Base-by-base conservation (phyloP, 2,888 invertebrate genomes). In the Yponomeuta plumbellus region DNA sequence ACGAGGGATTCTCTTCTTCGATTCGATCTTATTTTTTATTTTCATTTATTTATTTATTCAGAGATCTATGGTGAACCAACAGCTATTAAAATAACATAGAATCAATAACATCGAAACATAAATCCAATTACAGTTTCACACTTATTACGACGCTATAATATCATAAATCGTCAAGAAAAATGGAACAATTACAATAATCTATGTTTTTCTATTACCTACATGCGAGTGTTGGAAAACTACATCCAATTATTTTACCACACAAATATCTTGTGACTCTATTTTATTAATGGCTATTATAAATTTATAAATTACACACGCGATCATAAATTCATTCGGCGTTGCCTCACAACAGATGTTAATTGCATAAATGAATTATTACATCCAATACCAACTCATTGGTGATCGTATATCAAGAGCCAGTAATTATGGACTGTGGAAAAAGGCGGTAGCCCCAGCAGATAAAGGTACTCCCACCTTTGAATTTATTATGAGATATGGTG, bases 331-430 rank as follows among this genome's bases (percentile, higher is more conserved):
- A 13, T 17, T 52, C 17, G 44, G 17, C 17, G 17, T 13, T 52
- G 13, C 44, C 44, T 17, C 44, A 52, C 44, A 52, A 52, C 44
- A 52, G 13, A 52, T 52, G 44, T 52, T 52, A 52, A 52, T 52
- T 52, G 44, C 44, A 52, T 52, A 52, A 52, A 52, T 52, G 44
- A 52, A 52, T 52, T 52, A 52, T 52, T 52, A 52, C 44, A 52
- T 52, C 17, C 44, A 52, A 52, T 52, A 52, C 44, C 44, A 52
- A 17, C 44, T 52, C 44, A 52, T 52, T 52, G 44, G 44, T 5
- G 44, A 52, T 52, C 44, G 44, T 52, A 52, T 52, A 52, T 52
- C 44, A 52, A 52, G 44, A 17, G 44, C 44, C 44, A 17, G 44
- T 52, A 52, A 52, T 52, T 52, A 52, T 52, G 17, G 44, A 17